phyloP scores from a whole-genome alignment of 2,113 vertebrate genomes.

The Ahaetulla prasina region DNA sequence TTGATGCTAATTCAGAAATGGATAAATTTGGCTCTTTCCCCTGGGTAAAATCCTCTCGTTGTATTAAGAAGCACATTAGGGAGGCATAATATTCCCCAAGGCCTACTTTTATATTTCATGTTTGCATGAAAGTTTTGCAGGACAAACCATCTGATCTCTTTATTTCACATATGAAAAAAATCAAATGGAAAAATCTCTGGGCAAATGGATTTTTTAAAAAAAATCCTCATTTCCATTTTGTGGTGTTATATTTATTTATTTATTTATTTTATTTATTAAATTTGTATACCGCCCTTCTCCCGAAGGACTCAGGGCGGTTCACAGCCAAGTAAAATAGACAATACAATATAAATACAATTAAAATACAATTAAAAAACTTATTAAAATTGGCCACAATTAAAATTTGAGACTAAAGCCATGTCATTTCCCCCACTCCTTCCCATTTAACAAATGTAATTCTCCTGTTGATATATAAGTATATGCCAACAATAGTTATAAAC shows the following conservation, averaged over 20 bases:
- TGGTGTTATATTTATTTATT: too few species aligned
- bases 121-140: not conserved
- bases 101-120: not conserved
- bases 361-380: too few species aligned
- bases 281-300: too few species aligned
- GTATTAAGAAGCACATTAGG: not conserved
- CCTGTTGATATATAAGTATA: not conserved
- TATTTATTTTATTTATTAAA: too few species aligned
- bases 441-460: not conserved
- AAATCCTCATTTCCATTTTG: not conserved
- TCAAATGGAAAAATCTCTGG: not conserved
- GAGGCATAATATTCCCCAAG: not conserved
- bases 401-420: too few species aligned
- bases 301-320: too few species aligned
- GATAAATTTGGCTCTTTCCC: not conserved
- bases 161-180: not conserved
- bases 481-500: not conserved
- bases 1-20: not conserved
- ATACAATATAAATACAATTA: too few species aligned
- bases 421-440: not conserved
- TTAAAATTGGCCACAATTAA: too few species aligned
- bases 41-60: not conserved
- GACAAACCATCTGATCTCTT: not conserved
- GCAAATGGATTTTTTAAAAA: not conserved
- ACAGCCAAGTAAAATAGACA: too few species aligned